phyloP scores from a whole-genome alignment of 2,797 vertebrate genomes.

The Sebastes reedi region DNA sequence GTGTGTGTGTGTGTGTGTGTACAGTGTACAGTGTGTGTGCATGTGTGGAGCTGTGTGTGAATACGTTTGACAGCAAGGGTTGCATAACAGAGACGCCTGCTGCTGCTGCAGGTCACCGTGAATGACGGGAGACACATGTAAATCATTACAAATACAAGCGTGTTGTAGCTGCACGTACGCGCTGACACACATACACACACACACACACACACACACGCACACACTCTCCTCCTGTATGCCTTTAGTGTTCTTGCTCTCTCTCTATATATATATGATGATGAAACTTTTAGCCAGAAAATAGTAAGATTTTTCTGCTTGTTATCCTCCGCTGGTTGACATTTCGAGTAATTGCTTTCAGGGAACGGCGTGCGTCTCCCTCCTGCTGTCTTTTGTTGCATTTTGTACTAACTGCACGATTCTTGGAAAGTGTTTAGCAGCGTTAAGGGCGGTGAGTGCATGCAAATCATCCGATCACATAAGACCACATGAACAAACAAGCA shows the following conservation, averaged over 20 bases:
- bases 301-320: background rate
- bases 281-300: background rate
- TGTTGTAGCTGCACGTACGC: conserved; percentile 7
- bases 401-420: background rate
- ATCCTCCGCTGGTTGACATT: conserved; percentile 8
- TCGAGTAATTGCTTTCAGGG: background rate
- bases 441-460: background rate
- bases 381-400: conserved; percentile 5
- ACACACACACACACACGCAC: background rate
- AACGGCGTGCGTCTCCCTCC: background rate
- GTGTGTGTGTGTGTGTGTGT: background rate
- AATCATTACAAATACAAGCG: conserved; percentile 53
- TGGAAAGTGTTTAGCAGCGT: conserved; percentile 3
- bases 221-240: background rate
- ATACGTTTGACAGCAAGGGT: conserved; percentile 64
- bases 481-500: conserved; percentile 2
- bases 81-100: conserved; percentile 65
- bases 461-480: conserved; percentile 13
- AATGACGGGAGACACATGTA: conserved; percentile 50
- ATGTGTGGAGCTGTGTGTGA: conserved; percentile 41
- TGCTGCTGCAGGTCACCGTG: conserved; percentile 67
- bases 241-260: background rate
- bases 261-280: background rate
- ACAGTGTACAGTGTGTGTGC: background rate
- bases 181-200: background rate